These are phyloP conservation scores for Drosophila arawakana DNA, from an alignment of 1,140 invertebrate species.

Conservation along the genomic window DNA sequence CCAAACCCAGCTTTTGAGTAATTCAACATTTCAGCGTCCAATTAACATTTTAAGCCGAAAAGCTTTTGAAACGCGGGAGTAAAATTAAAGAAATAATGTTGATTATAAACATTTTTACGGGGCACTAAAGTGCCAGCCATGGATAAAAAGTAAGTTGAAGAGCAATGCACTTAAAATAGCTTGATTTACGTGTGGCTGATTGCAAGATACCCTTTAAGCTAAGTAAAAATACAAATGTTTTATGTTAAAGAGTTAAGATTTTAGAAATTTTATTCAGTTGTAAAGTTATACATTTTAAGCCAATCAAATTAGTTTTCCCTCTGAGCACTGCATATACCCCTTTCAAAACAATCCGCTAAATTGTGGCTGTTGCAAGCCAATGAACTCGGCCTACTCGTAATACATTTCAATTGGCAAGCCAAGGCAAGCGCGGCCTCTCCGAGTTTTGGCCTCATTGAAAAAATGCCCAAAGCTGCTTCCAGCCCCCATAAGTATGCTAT, in stretches of 20 bases:
- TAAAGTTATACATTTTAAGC: too few species aligned
- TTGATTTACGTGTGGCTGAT: neutral
- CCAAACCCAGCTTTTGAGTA: slow-evolving; percentile 46
- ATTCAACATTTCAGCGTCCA: slow-evolving; percentile 75
- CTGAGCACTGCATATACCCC: too few species aligned
- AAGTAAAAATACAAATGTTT: too few species aligned
- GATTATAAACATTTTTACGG: slow-evolving; percentile 64
- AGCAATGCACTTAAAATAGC: slow-evolving; percentile 4
- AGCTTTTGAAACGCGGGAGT: slow-evolving; percentile 38
- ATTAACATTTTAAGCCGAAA: slow-evolving; percentile 73
- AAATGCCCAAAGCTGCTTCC: slow-evolving; percentile 38
- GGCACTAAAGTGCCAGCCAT: neutral
- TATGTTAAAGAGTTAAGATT: too few species aligned
- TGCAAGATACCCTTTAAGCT: neutral
- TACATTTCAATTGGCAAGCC: slow-evolving; percentile 26
- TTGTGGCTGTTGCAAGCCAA: slow-evolving; percentile 35
- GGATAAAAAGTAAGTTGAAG: neutral
- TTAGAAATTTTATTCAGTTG: too few species aligned
- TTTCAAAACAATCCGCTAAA: neutral
- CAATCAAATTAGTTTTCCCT: too few species aligned
- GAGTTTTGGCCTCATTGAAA: slow-evolving; percentile 18
- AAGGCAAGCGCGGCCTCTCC: slow-evolving; percentile 24
- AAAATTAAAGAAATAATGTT: slow-evolving; percentile 45
- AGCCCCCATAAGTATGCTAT: slow-evolving; percentile 38
- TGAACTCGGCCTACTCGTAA: slow-evolving; percentile 46